Conservation (phyloP, 2,113 vertebrate genomes). For the Bungarus multicinctus region DNA sequence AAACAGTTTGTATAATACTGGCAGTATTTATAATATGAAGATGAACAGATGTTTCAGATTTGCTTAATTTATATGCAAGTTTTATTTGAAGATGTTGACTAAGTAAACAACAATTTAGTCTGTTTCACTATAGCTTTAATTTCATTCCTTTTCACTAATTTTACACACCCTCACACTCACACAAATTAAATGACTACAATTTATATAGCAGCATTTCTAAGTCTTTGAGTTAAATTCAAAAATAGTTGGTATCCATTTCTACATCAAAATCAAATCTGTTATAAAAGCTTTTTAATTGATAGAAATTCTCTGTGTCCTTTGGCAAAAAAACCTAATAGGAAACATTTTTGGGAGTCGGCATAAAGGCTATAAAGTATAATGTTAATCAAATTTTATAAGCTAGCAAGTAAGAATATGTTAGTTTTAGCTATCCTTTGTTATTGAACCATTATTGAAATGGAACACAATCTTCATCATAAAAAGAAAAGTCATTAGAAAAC, state of each 20-base stretch:
- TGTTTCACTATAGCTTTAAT: conserved; percentile 70
- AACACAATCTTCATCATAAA: neutral
- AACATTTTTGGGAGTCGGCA: neutral
- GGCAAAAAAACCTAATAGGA: neutral
- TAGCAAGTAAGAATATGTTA: neutral
- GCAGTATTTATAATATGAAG: conserved; percentile 75
- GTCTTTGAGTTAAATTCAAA: conserved; percentile 55
- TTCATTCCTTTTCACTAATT: conserved; percentile 64
- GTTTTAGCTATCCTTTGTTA: neutral
- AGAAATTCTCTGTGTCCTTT: conserved; percentile 9
- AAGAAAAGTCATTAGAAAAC: neutral
- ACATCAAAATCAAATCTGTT: conserved; percentile 39
- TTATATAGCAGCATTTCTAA: conserved; percentile 54
- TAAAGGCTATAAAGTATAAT: neutral
- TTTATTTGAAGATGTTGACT: conserved; percentile 76
- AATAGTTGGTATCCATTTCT: conserved; percentile 34
- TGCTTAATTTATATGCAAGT: conserved; percentile 88
- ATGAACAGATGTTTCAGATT: conserved; percentile 90
- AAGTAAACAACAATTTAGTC: conserved; percentile 77
- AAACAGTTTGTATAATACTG: conserved; percentile 71
- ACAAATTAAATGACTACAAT: conserved; percentile 60
- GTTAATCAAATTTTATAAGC: neutral
- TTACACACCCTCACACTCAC: conserved; percentile 25
- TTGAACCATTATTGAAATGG: neutral
- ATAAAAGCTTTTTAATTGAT: neutral